Percentiles rank a stretch among this genome's conserved stretches.
These are phyloP conservation scores for Brachyrhaphis roseni DNA, from an alignment of 2,797 vertebrate genomes.

Conservation along the genomic window DNA sequence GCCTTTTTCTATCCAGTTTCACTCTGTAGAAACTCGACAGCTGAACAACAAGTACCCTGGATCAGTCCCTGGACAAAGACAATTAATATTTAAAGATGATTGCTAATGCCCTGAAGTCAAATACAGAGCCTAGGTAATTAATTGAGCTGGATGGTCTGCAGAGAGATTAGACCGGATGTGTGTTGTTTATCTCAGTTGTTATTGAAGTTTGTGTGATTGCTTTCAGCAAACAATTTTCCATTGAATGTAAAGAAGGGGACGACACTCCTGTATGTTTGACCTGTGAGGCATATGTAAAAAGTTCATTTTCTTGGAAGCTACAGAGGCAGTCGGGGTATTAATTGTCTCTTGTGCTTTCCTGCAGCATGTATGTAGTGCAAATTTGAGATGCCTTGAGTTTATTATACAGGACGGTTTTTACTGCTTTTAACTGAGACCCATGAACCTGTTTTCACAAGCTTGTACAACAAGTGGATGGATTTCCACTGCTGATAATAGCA, in stretches of 20 bases:
- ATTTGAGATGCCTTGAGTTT: slow-evolving; percentile 48
- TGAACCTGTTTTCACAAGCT: slow-evolving; percentile 61
- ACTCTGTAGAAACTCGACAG: slow-evolving; percentile 52
- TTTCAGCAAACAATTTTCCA: slow-evolving; percentile 71
- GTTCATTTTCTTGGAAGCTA: slow-evolving; percentile 54
- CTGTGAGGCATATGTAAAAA: slow-evolving; percentile 67
- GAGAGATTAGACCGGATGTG: slow-evolving; percentile 81
- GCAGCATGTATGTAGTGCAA: slow-evolving; percentile 43
- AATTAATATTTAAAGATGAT: slow-evolving; percentile 93
- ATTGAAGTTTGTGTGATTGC: slow-evolving; percentile 73
- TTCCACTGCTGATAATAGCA: slow-evolving; percentile 60
- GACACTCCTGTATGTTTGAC: slow-evolving; percentile 63
- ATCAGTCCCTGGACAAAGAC: slow-evolving; percentile 85
- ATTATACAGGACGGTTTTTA: slow-evolving; percentile 51
- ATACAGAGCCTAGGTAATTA: slow-evolving; percentile 85
- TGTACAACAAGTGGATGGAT: slow-evolving; percentile 71
- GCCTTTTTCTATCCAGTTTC: slow-evolving; percentile 49
- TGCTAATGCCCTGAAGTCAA: slow-evolving; percentile 86
- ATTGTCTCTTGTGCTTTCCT: slow-evolving; percentile 53
- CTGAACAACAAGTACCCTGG: slow-evolving; percentile 59
- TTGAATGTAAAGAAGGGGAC: slow-evolving; percentile 74
- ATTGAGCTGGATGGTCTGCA: slow-evolving; percentile 81
- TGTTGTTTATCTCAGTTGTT: slow-evolving; percentile 79
- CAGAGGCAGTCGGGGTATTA: slow-evolving; percentile 64
- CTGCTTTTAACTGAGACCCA: slow-evolving; percentile 46